Base-by-base conservation (phyloP, 2,888 invertebrate genomes). In the Oscheius myriophilus region DNA sequence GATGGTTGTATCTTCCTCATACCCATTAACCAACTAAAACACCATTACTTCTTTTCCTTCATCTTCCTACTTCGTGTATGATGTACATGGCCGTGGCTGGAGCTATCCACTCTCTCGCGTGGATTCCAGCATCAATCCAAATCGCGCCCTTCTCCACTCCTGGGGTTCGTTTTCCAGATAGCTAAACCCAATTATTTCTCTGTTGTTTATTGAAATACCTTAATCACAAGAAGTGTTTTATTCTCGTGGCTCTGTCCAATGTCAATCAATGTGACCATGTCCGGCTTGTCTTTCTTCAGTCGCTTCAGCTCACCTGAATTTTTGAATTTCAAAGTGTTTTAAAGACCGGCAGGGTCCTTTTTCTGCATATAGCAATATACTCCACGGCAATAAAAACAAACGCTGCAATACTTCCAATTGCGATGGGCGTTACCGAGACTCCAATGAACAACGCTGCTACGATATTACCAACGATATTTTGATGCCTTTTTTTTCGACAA, bases 91-190 rank as follows among this genome's bases (percentile, higher is more conserved):
- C 83, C 11, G 80, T 79, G 18, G 49, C 70, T 45, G 73, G 73
- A 18, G 76, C 64, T 11, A 76, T 76, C 73, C 75, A 78, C 69
- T 78, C 78, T 49, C 85, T 54, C 1, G 85, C 85, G 62, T 85
- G 85, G 46, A 85, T 84, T 25, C 84, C 85, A 12, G 80, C 85
- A 59, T 85, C 85, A 21, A 85, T 74, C 85, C 85, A 85, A 68
- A 85, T 73, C 0, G 75, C 71, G 6, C 73, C 72, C 46, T 76
- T 78, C 21, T 75, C 73, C 18, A 74, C 76, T 7, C 74, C 58
- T 2, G 75, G 71, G 21, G 67, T 69, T 46, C 75, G 67, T 46
- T 72, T 70, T 49, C 80, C 80, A 23, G 76, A 73, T 21, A 80
- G 64, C 73, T 79, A 33, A 42, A 21, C 7, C n/a, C 39, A 4